Conservation (phyloP, 2,888 invertebrate genomes). For the Drosophila maculinotata region DNA sequence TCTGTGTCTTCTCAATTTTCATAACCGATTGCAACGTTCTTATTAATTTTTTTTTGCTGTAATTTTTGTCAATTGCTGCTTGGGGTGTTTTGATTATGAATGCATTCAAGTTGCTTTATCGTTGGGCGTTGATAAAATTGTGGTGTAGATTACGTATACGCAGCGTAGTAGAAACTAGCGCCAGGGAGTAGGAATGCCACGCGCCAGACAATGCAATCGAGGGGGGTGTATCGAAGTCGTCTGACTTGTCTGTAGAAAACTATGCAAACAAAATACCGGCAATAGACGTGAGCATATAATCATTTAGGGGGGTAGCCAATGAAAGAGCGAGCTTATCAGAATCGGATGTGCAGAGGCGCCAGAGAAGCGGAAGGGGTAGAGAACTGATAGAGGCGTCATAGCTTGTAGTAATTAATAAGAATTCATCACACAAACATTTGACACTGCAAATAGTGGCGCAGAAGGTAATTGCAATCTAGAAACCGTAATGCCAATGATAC, state of each 20-base stretch:
- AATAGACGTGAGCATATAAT: conserved; percentile 1
- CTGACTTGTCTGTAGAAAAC: background rate
- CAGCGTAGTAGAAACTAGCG: conserved; percentile 21
- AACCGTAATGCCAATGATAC: conserved; percentile 54
- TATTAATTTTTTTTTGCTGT: too few species aligned
- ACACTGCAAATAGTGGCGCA: conserved; percentile 39
- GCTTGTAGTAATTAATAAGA: conserved; percentile 58
- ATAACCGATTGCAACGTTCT: too few species aligned
- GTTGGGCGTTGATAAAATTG: conserved; percentile 11
- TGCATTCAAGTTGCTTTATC: conserved; percentile 4
- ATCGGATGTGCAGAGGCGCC: conserved; percentile 12
- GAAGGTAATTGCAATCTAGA: conserved; percentile 46
- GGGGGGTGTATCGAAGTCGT: too few species aligned
- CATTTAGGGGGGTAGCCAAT: conserved; percentile 1
- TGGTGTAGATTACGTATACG: conserved; percentile 37
- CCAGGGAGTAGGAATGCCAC: conserved; percentile 10
- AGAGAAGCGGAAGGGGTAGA: background rate
- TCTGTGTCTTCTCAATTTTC: too few species aligned
- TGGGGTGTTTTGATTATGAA: background rate
- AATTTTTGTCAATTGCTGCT: background rate
- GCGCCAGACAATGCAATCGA: conserved; percentile 1
- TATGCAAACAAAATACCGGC: conserved; percentile 1
- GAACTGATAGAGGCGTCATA: conserved; percentile 17
- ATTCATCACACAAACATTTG: conserved; percentile 64
- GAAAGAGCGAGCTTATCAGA: conserved; percentile 20